Percentiles rank a stretch among this genome's conserved stretches.
Evolutionary conservation across 2,888 invertebrate genomes (phyloP).

Genomic region (Ennomos quercinarius): DNA sequence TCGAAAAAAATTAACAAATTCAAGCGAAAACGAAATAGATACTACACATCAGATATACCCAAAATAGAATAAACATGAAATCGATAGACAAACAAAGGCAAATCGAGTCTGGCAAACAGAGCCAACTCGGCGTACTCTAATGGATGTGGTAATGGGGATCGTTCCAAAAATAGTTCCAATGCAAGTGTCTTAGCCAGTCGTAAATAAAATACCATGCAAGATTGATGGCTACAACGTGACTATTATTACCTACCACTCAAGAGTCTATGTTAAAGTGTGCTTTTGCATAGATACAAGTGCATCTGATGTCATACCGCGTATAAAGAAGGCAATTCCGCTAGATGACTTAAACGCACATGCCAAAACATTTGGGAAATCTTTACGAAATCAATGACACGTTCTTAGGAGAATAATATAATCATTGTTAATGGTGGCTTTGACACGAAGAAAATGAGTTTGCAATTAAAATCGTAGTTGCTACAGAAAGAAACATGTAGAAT

Average conservation of each 20-base stretch:
- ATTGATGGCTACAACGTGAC: constrained; percentile 24
- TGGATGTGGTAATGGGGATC: constrained; percentile 60
- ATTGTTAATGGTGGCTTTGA: no score
- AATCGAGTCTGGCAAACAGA: constrained; percentile 41
- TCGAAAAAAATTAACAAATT: no score
- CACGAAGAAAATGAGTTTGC: no score
- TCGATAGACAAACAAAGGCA: constrained; percentile 41
- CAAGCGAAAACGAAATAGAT: constrained; percentile 1
- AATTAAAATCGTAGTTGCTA: background rate
- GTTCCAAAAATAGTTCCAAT: constrained; percentile 65
- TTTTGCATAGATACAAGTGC: constrained; percentile 25
- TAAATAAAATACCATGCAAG: constrained; percentile 29
- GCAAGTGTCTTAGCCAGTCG: constrained; percentile 32
- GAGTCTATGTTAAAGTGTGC: constrained; percentile 19
- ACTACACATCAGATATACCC: no score
- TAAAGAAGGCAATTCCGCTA: background rate
- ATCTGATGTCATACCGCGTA: constrained; percentile 19
- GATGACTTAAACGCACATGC: no score
- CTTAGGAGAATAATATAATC: no score
- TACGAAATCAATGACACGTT: no score
- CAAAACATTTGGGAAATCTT: no score
- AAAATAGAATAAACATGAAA: constrained; percentile 22
- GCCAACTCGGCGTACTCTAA: constrained; percentile 41
- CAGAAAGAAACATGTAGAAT: background rate
- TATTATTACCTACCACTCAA: constrained; percentile 22